Percentiles rank a stretch among this genome's conserved stretches.
Conservation (phyloP, 2,113 vertebrate genomes). For the Gasterosteus nipponicus region DNA sequence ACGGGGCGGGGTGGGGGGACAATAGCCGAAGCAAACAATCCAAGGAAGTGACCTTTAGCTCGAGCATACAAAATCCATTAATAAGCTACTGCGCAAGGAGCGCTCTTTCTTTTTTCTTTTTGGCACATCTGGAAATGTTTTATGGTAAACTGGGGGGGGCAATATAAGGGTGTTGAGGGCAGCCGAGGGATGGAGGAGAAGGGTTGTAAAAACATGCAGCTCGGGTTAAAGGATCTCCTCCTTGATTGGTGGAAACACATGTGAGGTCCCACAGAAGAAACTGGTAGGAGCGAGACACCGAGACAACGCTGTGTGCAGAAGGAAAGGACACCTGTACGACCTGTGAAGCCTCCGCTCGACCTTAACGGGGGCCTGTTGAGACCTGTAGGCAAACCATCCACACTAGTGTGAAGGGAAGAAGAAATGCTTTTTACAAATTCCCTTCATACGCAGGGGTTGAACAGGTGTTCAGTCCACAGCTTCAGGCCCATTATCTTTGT, state of each 20-base stretch:
- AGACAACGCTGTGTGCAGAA: not conserved
- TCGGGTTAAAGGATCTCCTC: conserved; percentile 52
- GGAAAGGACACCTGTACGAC: conserved; percentile 3
- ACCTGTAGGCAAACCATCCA: conserved; percentile 23
- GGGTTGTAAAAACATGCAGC: conserved; percentile 58
- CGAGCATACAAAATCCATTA: conserved; percentile 54
- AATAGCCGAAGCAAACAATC: conserved; percentile 47
- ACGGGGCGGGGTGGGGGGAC: not conserved
- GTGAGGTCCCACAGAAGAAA: not conserved
- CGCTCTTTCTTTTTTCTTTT: conserved; percentile 27
- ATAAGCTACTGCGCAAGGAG: conserved; percentile 65
- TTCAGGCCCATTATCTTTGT: not conserved
- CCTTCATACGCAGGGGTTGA: not conserved
- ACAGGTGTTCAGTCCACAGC: not conserved
- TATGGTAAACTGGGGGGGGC: conserved; percentile 54
- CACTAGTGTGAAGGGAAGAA: conserved; percentile 8
- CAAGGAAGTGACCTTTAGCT: conserved; percentile 65
- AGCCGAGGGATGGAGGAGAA: conserved; percentile 47
- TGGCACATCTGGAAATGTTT: conserved; percentile 81
- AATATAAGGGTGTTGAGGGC: conserved; percentile 44
- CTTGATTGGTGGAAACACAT: conserved; percentile 20
- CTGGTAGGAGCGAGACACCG: not conserved
- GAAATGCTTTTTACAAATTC: conserved; percentile 15
- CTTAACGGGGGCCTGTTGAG: conserved; percentile 30
- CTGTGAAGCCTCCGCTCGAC: conserved; percentile 7